A percentile compares a stretch with the other conserved stretches of the same genome.
These are phyloP conservation scores for Sternarchorhynchus goeldii DNA, from an alignment of 2,797 vertebrate genomes.

Conservation along the genomic window DNA sequence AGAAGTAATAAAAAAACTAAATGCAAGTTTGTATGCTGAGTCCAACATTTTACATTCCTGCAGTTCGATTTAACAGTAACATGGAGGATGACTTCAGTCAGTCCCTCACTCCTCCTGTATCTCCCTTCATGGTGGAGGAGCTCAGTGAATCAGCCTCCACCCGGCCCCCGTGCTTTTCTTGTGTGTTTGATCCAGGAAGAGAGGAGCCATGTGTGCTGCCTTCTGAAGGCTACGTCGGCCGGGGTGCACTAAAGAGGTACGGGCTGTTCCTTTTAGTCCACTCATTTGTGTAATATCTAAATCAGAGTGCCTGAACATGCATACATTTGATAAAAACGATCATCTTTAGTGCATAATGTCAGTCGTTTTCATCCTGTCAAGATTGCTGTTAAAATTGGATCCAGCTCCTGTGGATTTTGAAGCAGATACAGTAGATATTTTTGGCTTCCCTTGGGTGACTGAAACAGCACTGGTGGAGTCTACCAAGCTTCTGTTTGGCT, in stretches of 20 bases:
- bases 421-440: conserved; percentile 85
- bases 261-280: not conserved
- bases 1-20: no score
- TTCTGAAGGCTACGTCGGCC: conserved; percentile 80
- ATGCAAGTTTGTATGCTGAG: no score
- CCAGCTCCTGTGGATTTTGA: conserved; percentile 89
- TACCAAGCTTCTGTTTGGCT: conserved; percentile 86
- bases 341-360: not conserved
- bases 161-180: conserved; percentile 82
- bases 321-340: not conserved
- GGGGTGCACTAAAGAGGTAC: conserved; percentile 89
- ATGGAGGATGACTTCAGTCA: conserved; percentile 82
- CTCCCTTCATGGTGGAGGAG: conserved; percentile 78
- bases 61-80: conserved; percentile 1
- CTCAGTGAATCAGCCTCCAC: conserved; percentile 69
- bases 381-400: conserved; percentile 86
- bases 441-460: conserved; percentile 93
- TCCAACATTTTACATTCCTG: not conserved
- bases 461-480: conserved; percentile 91
- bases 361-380: conserved; percentile 42
- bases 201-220: conserved; percentile 76
- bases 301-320: no score
- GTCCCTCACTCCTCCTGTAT: conserved; percentile 78
- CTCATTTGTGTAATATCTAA: not conserved
- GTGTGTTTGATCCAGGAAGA: conserved; percentile 72